Evolutionary conservation across 2,113 vertebrate genomes (phyloP), one percentile per base, ranked within the genome.

Genomic region (Nothobranchius kuhntae): DNA sequence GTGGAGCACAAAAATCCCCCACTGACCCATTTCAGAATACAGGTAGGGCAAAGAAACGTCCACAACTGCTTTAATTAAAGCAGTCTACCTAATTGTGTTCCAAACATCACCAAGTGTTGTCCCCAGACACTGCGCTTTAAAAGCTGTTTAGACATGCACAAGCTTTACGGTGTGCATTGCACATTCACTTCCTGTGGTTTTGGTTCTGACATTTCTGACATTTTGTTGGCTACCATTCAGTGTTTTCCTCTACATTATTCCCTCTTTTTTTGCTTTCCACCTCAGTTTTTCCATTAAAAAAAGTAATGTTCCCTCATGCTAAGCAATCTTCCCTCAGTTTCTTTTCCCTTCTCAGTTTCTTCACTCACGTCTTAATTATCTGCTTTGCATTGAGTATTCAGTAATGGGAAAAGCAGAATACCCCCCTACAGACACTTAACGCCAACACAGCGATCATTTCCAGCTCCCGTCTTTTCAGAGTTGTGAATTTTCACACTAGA

Each of bases 11-110:
- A 66, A 45, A 58, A 54, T 35, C 53, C 58, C 56, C 35, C 64
- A 21, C 64, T 72, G 73, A 67, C 67, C 53, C 56, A 70, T 1
- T 78, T 87, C 65, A 59, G 0, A 40, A 46, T 9, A 71, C 70
- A 80, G 67, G 67, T 62, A 72, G 36, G 44, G 57, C 53, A 54
- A 46, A 63, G 17, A 1, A 45, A 45, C 69, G 75, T 72, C 53
- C 45, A 50, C 26, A 12, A 38, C 42, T 4, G 54, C 62, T 78
- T 62, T 75, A 80, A 82, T 86, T 68, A 75, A 65, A 68, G n/a
- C 7, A 0, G 30, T 36, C 40, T 12, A 9, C 51, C 46, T 69
- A 59, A 74, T 78, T 69, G 61, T 65, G 44, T 21, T 53, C 30
- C 26, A 61, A 63, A 54, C 72, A 53, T 65, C 35, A 57, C 51